Conservation (phyloP, 2,797 vertebrate species). For the Muscicapa comitata region DNA sequence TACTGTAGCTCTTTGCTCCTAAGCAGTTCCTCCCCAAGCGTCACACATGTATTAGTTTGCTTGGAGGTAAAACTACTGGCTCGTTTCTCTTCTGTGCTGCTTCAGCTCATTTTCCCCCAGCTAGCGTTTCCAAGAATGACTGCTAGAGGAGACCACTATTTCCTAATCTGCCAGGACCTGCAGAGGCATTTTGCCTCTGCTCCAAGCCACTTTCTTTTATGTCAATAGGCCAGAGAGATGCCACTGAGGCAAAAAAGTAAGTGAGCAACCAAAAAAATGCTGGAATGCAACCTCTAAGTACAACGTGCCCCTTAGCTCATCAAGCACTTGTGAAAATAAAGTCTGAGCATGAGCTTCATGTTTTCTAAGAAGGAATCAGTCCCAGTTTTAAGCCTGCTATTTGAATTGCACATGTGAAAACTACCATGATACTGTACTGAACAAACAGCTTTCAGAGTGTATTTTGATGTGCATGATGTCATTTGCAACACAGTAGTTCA, state of each 20-base stretch:
- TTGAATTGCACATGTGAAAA: background rate
- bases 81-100: background rate
- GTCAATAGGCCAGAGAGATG: background rate
- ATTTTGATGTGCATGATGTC: background rate
- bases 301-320: background rate
- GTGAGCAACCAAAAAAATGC: rapidly evolving
- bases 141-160: background rate
- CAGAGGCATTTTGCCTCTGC: background rate
- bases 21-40: background rate
- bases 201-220: background rate
- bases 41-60: background rate
- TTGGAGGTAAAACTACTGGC: background rate
- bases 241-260: background rate
- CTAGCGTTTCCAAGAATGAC: background rate
- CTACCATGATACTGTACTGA: background rate
- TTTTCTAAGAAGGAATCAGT: background rate
- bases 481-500: background rate
- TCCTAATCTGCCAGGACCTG: background rate
- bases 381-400: background rate
- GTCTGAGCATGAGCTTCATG: background rate
- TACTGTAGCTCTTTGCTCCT: background rate
- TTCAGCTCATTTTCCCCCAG: background rate
- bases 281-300: background rate
- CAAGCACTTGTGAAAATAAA: background rate
- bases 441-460: background rate